Conservation (phyloP, 1,140 invertebrate genomes). For the Rhizoglyphus robini region DNA sequence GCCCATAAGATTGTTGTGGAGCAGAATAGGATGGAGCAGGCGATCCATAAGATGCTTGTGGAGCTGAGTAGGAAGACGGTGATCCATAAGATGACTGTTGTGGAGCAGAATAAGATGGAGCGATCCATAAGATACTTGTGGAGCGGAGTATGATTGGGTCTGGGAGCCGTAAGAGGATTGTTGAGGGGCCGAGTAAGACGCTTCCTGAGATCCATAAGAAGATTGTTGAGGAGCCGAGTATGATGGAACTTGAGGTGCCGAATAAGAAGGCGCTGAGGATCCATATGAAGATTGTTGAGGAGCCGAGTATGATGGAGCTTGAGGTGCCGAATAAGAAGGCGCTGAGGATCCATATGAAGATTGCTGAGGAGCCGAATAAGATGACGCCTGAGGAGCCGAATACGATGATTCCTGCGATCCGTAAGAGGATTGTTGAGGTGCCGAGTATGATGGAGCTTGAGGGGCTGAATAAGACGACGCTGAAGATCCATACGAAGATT, state of each 20-base stretch:
- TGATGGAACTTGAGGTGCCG: slow-evolving; percentile 13
- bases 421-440: not conserved
- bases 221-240: slow-evolving; percentile 7
- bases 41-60: slow-evolving; percentile 4
- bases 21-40: too few species aligned
- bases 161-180: not conserved
- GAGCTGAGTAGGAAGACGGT: not conserved
- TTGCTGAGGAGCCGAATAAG: not conserved
- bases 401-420: not conserved
- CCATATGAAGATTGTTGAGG: slow-evolving; percentile 3
- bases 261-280: slow-evolving; percentile 4
- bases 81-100: not conserved
- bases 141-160: not conserved
- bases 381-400: not conserved
- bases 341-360: too few species aligned
- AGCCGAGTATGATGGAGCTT: not conserved
- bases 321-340: not conserved
- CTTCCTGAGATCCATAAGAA: too few species aligned
- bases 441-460: slow-evolving; percentile 16
- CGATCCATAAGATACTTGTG: not conserved
- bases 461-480: not conserved
- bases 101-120: not conserved
- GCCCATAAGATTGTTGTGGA: too few species aligned
- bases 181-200: too few species aligned
- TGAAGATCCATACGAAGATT: not conserved